Evolutionary conservation across 2,888 invertebrate genomes (phyloP), one percentile per base, ranked within the genome.

Genomic region (Dynastes grantii): DNA sequence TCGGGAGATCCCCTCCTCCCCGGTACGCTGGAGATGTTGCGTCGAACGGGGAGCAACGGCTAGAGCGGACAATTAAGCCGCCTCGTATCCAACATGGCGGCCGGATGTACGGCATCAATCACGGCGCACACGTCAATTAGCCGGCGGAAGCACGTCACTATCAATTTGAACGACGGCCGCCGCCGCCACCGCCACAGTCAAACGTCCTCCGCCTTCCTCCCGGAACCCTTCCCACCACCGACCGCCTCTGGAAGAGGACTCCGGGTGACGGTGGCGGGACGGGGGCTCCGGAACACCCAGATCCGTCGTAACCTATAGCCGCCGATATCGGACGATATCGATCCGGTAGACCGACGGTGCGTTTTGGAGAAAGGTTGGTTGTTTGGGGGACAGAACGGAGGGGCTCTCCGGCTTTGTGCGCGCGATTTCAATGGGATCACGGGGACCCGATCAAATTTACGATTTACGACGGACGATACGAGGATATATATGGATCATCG

Each of bases 61-160:
- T 81, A 83, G 76, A 77, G 81, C 79, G 68, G 79, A 83, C 88
- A 88, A 88, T 88, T 88, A 88, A 87, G 86, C 87, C 83, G 71
- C 71, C 85, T 84, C 84, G 84, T 85, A 86, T 86, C 86, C 86
- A 89, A 88, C 85, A 89, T 89, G 89, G 89, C 88, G 87, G 84
- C 86, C 87, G 89, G 89, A 88, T 87, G 85, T 83, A 84, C 81
- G 84, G 86, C 88, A 89, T 89, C 89, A 89, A 89, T 89, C 88
- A 88, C 87, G 76, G 85, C 84, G 88, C 88, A 88, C 88, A 88
- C 88, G 88, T 89, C 89, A 89, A 89, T 89, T 89, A 89, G 88
- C 86, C 84, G 80, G 88, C 88, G 89, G 89, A 89, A 88, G 85
- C 87, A 85, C 88, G 88, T 88, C 88, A 88, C 88, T 89, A 89